Conservation (phyloP, 2,888 invertebrate species). For the Cantharis rufa region DNA sequence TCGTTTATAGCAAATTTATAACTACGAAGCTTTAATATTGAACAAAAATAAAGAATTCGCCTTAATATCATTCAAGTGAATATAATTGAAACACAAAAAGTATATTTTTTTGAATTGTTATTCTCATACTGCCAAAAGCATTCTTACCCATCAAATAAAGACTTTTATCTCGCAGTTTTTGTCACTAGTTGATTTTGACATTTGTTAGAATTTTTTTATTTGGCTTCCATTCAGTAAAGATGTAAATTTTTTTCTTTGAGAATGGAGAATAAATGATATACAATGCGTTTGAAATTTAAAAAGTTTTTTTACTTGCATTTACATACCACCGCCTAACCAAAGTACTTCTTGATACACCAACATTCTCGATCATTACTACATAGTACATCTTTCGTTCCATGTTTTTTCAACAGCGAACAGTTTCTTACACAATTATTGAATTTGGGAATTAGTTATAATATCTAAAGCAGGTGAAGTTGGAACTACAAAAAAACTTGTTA, state of each 20-base stretch:
- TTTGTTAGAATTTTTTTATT: neutral
- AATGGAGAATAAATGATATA: neutral
- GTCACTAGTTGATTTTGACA: neutral
- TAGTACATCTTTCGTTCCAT: neutral
- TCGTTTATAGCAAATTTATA: neutral
- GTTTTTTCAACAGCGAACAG: neutral
- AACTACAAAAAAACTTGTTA: neutral
- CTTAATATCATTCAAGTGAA: neutral
- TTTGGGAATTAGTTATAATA: neutral
- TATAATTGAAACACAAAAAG: neutral
- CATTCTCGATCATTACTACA: neutral
- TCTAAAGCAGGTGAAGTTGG: neutral
- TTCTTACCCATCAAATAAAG: neutral
- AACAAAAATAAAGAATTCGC: too few relatives aligned
- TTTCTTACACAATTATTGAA: neutral
- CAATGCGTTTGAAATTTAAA: neutral
- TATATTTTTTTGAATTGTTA: neutral
- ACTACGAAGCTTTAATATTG: neutral
- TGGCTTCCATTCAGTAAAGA: neutral
- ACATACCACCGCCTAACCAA: neutral
- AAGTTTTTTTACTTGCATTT: neutral
- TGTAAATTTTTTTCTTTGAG: neutral
- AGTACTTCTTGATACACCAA: neutral
- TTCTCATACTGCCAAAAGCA: neutral
- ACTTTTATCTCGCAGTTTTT: neutral